phyloP scores from a whole-genome alignment of 2,888 invertebrate species.

The Cremastobaeus sp. region DNA sequence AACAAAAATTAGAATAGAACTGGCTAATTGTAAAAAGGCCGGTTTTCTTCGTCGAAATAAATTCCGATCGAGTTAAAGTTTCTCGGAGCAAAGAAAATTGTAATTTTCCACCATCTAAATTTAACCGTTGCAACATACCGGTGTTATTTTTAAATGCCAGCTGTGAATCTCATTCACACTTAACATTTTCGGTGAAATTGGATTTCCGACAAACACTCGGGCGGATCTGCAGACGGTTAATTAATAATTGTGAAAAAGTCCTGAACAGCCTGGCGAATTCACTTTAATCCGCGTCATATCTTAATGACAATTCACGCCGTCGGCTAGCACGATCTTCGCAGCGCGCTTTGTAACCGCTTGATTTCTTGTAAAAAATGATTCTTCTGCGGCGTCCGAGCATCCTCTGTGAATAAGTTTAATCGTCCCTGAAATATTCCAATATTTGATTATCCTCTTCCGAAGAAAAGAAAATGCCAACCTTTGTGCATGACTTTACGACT shows the following conservation, averaged over 20 bases:
- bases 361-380: slow-evolving; percentile 25
- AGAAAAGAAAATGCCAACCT: slow-evolving; percentile 45
- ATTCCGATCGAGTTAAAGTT: neutral
- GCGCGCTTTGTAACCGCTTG: too few relatives aligned
- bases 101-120: slow-evolving; percentile 26
- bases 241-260: too few relatives aligned
- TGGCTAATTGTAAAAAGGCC: neutral
- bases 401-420: slow-evolving; percentile 14
- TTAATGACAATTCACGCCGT: too few relatives aligned
- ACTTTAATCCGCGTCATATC: too few relatives aligned
- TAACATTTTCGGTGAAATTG: slow-evolving; percentile 3
- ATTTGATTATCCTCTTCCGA: slow-evolving; percentile 25
- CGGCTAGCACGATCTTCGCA: too few relatives aligned
- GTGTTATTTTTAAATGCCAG: slow-evolving; percentile 24
- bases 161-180: slow-evolving; percentile 29
- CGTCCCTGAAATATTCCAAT: slow-evolving; percentile 32
- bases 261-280: too few relatives aligned
- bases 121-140: slow-evolving; percentile 27
- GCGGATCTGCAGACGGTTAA: too few relatives aligned
- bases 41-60: neutral
- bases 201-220: too few relatives aligned
- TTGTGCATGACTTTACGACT: slow-evolving; percentile 45
- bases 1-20: neutral
- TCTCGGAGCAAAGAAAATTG: neutral
- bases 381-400: neutral